Evolutionary conservation across 2,888 invertebrate genomes (phyloP).

Genomic region (Volucella bombylans): DNA sequence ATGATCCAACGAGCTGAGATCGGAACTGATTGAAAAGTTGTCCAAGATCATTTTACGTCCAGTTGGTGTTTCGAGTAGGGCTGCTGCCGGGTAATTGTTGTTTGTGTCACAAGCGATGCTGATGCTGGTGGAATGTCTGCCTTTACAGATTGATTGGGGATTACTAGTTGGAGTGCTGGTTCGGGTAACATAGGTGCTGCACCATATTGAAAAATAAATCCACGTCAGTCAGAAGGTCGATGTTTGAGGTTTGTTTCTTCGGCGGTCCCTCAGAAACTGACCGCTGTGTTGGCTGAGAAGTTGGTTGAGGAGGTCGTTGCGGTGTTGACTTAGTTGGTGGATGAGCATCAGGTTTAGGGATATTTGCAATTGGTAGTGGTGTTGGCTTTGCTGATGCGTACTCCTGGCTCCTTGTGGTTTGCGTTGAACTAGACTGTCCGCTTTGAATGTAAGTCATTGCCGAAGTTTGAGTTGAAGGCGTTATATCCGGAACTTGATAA

Average conservation of each 20-base stretch:
- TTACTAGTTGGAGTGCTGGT: constrained; percentile 79
- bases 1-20: constrained; percentile 80
- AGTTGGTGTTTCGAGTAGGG: constrained; percentile 76
- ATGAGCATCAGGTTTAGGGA: background rate
- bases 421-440: constrained; percentile 79
- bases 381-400: constrained; percentile 54
- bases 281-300: constrained; percentile 46
- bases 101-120: constrained; percentile 26
- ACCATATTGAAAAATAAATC: constrained; percentile 86
- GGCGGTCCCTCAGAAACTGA: constrained; percentile 26
- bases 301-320: constrained; percentile 27
- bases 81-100: too few species aligned
- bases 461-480: constrained; percentile 47
- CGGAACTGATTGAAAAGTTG: constrained; percentile 81
- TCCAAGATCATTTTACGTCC: constrained; percentile 79
- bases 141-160: constrained; percentile 76
- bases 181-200: constrained; percentile 76
- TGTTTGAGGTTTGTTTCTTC: constrained; percentile 82
- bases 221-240: constrained; percentile 90
- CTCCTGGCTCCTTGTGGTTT: constrained; percentile 80
- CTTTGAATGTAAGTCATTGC: constrained; percentile 81
- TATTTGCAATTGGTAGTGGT: constrained; percentile 41
- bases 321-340: background rate
- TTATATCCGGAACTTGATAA: too few species aligned
- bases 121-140: too few species aligned